Percentiles rank a stretch among this genome's conserved stretches.
Conservation (phyloP, 2,888 invertebrate genomes). For the Keiferia lycopersicella region DNA sequence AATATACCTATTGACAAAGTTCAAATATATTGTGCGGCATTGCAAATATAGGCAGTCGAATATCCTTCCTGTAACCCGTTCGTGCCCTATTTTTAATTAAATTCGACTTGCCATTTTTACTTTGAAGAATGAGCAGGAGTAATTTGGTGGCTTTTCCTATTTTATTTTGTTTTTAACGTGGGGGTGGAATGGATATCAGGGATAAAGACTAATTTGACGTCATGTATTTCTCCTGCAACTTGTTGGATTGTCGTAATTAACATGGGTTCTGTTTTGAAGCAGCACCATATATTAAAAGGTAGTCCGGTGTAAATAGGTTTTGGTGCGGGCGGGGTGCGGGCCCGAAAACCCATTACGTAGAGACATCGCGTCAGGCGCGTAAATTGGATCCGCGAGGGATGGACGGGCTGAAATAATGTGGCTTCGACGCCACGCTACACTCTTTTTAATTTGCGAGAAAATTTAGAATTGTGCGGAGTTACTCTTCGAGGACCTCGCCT, state of each 20-base stretch:
- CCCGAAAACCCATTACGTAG: conserved; percentile 66
- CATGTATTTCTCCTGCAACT: too few relatives aligned
- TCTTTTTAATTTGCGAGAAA: conserved; percentile 58
- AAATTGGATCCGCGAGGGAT: conserved; percentile 70
- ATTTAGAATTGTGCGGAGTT: conserved; percentile 42
- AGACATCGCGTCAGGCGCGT: conserved; percentile 57
- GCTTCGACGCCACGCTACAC: conserved; percentile 47
- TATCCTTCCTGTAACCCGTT: conserved; percentile 1
- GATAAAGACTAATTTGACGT: too few relatives aligned
- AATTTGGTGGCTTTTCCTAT: background rate
- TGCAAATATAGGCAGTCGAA: background rate
- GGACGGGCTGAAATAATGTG: conserved; percentile 63
- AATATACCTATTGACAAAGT: conserved; percentile 17
- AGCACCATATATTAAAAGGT: conserved; percentile 45
- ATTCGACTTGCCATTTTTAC: background rate
- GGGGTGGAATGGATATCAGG: too few relatives aligned
- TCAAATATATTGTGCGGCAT: conserved; percentile 1
- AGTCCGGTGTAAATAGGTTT: conserved; percentile 61
- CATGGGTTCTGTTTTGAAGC: conserved; percentile 33
- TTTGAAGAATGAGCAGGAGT: background rate
- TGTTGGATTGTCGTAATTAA: conserved; percentile 25
- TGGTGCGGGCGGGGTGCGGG: conserved; percentile 56
- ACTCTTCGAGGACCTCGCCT: conserved; percentile 23
- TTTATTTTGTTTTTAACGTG: too few relatives aligned
- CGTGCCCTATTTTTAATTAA: conserved; percentile 8